Evolutionary conservation across 1,140 invertebrate genomes (phyloP).

Genomic region (Pseudachorutes palmiensis): DNA sequence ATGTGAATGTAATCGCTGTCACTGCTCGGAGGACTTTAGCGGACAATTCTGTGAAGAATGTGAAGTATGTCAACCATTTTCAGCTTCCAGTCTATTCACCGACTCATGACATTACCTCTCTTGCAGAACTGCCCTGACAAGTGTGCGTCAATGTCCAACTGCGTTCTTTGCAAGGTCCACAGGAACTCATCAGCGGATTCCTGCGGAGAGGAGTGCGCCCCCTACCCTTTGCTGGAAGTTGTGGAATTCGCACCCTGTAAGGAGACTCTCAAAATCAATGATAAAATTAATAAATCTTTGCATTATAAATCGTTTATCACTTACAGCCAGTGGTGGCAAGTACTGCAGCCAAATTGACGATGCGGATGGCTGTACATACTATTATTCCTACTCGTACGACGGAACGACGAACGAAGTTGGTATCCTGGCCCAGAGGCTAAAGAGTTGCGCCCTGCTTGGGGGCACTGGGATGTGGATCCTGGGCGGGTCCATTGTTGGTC

Average conservation of each 20-base stretch:
- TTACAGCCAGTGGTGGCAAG: constrained; percentile 63
- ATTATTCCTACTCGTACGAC: constrained; percentile 60
- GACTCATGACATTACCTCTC: neutral
- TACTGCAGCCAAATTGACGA: constrained; percentile 71
- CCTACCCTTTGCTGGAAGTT: constrained; percentile 16
- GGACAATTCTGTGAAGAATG: constrained; percentile 89
- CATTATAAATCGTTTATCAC: constrained; percentile 40
- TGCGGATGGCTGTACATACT: constrained; percentile 66
- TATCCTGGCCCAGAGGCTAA: constrained; percentile 63
- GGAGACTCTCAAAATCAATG: neutral
- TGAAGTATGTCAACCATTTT: constrained; percentile 49
- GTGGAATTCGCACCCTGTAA: constrained; percentile 28
- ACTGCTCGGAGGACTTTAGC: constrained; percentile 76
- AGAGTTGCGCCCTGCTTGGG: constrained; percentile 60
- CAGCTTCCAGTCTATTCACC: neutral
- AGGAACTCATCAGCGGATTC: constrained; percentile 58
- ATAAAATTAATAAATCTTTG: neutral
- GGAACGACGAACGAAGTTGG: constrained; percentile 47
- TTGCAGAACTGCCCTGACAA: constrained; percentile 58
- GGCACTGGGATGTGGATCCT: constrained; percentile 60
- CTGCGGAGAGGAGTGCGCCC: constrained; percentile 48
- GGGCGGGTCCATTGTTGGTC: constrained; percentile 80
- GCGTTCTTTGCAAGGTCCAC: constrained; percentile 86
- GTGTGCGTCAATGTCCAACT: constrained; percentile 79
- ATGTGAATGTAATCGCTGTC: constrained; percentile 80